Evolutionary conservation across 37 sponge, comb jelly and placozoan species (phyloP), one percentile per base, ranked within the genome.

Genomic region (Chondrilla cf. caribensis): DNA sequence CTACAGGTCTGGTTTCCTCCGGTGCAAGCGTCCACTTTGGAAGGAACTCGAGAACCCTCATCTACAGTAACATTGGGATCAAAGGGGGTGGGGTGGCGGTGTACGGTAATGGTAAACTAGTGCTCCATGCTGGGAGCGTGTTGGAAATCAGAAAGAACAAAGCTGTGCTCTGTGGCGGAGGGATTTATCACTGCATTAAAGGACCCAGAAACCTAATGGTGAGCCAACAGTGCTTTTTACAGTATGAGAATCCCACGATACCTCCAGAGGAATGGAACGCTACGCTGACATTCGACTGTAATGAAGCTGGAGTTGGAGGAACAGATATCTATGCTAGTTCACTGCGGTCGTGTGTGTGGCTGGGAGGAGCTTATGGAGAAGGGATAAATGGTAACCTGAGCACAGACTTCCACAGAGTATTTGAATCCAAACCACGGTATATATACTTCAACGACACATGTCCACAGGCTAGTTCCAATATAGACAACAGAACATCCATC

Each of bases 211-310:
- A 67, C 33, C 68, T 67, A 33, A 67, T 67, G 7, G 15, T 33
- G 1, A 33, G 35, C 35, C 68, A 67, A 29, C 29, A 26, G 4
- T 67, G 68, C 68, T 67, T 67, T 26, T 31, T 67, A 67, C 68
- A 67, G 35, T 67, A 67, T 26, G 68, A 67, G 5, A 67, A 29
- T 33, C 0, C 2, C 35, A 67, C 68, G 35, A 17, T 67, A 4
- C 68, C 26, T 67, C 68, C 68, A 33, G 33, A n/a, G n/a, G 32
- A 67, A 29, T 67, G 68, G 68, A 29, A 67, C 32, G 29, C 68
- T 33, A 31, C 33, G 1, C 32, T 67, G 35, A 67, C 68, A 31
- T 29, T 67, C 15, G 29, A 3, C 4, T 67, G 68, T 29, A 67
- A 67, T 33, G 1, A 1, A 28, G 68, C 68, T 33, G 15, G 15